Base-by-base conservation (phyloP, 1,140 invertebrate species). In the Saccostrea glomerata region DNA sequence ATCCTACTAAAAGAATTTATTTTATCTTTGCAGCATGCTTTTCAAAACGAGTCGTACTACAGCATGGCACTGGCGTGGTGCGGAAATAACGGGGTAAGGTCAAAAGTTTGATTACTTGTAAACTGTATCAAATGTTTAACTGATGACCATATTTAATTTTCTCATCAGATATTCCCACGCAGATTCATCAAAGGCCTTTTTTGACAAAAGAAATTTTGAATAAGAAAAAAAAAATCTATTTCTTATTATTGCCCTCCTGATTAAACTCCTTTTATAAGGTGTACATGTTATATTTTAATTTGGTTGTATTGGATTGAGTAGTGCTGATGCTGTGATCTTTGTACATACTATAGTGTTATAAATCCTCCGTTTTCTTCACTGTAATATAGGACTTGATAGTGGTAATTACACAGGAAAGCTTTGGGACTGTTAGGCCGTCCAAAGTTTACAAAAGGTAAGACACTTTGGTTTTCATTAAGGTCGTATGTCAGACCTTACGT, bases 391-490 rank as follows among this genome's bases (percentile, higher is more conserved):
- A 66, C 7, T 1, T 85, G 23, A 17, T 85, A 58, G 60, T 85
- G 12, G 84, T 85, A 11, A 85, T 60, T 15, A 66, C 84, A 36
- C 23, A 85, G 23, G 84, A 66, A 36, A 13, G 17, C 5, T 30
- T 66, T 60, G 60, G 60, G 20, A 60, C 36, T 17, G 56, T 66
- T 25, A 30, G 3, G 13, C 56, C 56, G 17, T 85, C 84, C 15
- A 85, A 85, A n/a, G 23, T 85, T 15, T 85, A 66, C 23, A 63
- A 60, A 85, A 85, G 84, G 84, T 85, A 36, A 11, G 58, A 36
- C 58, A 20, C 5, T 36, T 36, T 9, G 15, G 13, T 40, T 15
- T 12, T 63, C 58, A 36, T n/a, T n/a, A 40, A 54, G 17, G 23
- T 54, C 13, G 11, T 83, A 17, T n/a, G 40, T n/a, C 23, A 25